Percentiles rank a stretch among this genome's conserved stretches.
These are phyloP conservation scores for Misgurnus anguillicaudatus DNA, from an alignment of 2,113 vertebrate genomes.

Conservation along the genomic window DNA sequence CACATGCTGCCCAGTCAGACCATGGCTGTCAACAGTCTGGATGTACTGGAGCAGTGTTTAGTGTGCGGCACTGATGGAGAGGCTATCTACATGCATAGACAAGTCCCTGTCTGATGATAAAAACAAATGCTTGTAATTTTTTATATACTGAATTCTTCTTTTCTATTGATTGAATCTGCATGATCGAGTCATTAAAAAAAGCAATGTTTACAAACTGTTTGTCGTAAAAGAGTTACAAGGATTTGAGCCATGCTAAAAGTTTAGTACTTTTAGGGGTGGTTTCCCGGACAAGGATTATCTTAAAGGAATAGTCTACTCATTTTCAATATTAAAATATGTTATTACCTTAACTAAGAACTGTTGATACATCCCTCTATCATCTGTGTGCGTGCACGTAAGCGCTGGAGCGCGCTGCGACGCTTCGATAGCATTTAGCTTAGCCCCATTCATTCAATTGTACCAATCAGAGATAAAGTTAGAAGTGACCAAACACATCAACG, in stretches of 20 bases:
- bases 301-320: too few relatives aligned
- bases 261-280: too few relatives aligned
- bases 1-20: conserved; percentile 90
- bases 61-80: conserved; percentile 95
- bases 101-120: conserved; percentile 70
- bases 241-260: background rate
- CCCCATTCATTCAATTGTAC: too few relatives aligned
- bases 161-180: background rate
- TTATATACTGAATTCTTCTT: background rate
- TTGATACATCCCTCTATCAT: too few relatives aligned
- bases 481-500: too few relatives aligned
- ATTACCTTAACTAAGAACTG: too few relatives aligned
- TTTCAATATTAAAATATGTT: too few relatives aligned
- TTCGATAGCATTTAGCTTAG: too few relatives aligned
- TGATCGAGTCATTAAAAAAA: conserved; percentile 14
- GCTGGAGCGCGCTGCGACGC: too few relatives aligned
- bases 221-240: background rate
- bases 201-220: background rate
- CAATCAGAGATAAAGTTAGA: too few relatives aligned
- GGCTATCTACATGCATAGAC: conserved; percentile 90
- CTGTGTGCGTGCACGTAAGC: too few relatives aligned
- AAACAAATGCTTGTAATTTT: background rate
- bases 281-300: too few relatives aligned
- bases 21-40: conserved; percentile 92
- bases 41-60: conserved; percentile 90